Evolutionary conservation across 2,113 vertebrate genomes (phyloP), one percentile per base, ranked within the genome.

Genomic region (Acinonyx jubatus): DNA sequence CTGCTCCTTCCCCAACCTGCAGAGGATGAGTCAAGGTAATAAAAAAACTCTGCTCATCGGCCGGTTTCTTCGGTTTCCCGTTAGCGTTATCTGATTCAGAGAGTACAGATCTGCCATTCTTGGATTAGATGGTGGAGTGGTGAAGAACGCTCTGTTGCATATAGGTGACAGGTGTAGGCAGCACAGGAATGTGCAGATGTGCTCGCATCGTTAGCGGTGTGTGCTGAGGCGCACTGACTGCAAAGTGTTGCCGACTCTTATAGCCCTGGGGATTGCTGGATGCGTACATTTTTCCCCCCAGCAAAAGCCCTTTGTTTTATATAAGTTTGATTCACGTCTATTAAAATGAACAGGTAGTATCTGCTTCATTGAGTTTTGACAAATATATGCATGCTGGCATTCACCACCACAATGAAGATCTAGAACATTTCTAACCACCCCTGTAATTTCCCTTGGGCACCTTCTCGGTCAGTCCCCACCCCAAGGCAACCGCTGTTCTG

Each of bases 11-110:
- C 99, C 99, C 0, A 99, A 99, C 97, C 99, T 99, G 50, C 99
- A 99, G 98, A 99, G 99, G 48, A 99, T 99, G 99, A 99, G 99
- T 96, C 99, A 99, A 99, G 99, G 99, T 99, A 98, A 87, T 29
- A 0, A 61, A 1, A 18, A 11, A 55, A 5, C 3, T 2, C 1
- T 16, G 38, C 61, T 25, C 5, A 33, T 83, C 25, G 3, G 16
- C 50, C 41, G 12, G 74, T 25, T 68, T 23, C 23, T 95, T 82
- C 36, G 0, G 94, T 61, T 21, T 85, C 10, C 89, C 89, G 1
- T 52, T n/a, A 74, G 21, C 7, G 25, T 36, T 50, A 48, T 16
- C 27, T 74, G 66, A 91, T 74, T 61, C 52, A 4, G 50, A 61
- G 21, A 94, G 18, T 9, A 1, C 80, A 92, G 48, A 41, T 5